Conservation (phyloP, 2,797 vertebrate species). For the Psittacula echo region DNA sequence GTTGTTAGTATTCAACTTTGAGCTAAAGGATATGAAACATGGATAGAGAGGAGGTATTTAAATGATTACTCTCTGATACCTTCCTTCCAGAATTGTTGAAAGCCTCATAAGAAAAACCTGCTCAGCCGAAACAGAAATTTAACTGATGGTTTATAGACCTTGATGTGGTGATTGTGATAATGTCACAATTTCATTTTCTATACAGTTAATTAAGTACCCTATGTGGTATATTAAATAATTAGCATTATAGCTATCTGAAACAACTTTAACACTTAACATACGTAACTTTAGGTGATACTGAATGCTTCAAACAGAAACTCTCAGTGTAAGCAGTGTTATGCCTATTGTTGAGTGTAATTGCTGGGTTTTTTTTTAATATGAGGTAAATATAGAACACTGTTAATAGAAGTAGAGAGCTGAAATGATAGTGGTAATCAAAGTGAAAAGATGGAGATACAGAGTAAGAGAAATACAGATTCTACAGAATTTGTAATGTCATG, state of each 20-base stretch:
- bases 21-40: accelerated
- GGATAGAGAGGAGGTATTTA: not conserved
- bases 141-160: not conserved
- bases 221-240: not conserved
- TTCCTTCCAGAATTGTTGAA: not conserved
- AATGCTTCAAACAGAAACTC: not conserved
- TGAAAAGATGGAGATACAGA: not conserved
- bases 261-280: accelerated
- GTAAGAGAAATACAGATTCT: not conserved
- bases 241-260: not conserved
- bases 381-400: not conserved
- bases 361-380: not conserved
- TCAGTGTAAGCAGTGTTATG: not conserved
- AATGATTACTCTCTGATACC: not conserved
- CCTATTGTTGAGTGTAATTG: not conserved
- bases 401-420: not conserved
- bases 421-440: not conserved
- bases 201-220: not conserved
- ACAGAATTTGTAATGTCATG: no score
- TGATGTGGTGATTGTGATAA: no score
- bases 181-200: not conserved
- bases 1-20: no score
- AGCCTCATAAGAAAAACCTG: not conserved
- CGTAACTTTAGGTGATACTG: accelerated
- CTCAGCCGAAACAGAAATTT: not conserved